phyloP scores from a whole-genome alignment of 2,888 invertebrate genomes.

The Drosophila melanosoma region DNA sequence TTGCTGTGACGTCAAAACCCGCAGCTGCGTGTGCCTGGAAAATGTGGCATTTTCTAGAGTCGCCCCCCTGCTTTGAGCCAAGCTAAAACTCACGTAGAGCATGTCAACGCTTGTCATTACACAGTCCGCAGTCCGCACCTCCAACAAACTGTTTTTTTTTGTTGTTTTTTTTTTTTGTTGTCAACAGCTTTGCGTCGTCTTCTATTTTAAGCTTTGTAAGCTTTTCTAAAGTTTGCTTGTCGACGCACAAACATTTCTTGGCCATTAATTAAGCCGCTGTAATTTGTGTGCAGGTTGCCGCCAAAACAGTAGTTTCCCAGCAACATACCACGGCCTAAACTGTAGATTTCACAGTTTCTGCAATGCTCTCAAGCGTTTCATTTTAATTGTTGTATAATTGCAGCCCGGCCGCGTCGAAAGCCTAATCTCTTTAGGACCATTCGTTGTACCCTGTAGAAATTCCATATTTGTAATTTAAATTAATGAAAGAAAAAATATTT shows the following conservation, averaged over 20 bases:
- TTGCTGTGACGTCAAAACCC: conserved; percentile 49
- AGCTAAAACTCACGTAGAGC: conserved; percentile 53
- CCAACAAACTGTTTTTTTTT: conserved; percentile 26
- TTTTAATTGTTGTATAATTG: conserved; percentile 75
- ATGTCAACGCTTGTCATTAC: conserved; percentile 50
- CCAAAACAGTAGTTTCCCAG: conserved; percentile 2
- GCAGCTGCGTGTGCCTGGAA: conserved; percentile 47
- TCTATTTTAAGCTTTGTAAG: conserved; percentile 41
- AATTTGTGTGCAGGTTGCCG: conserved; percentile 54
- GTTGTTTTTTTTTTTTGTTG: conserved; percentile 46
- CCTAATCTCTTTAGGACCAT: conserved; percentile 36
- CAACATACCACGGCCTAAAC: background rate
- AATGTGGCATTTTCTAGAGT: conserved; percentile 56
- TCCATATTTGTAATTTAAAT: background rate
- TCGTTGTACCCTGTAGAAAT: conserved; percentile 15
- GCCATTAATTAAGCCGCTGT: conserved; percentile 75
- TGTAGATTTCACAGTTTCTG: conserved; percentile 5
- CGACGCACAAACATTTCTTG: conserved; percentile 65
- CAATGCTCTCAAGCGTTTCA: conserved; percentile 44
- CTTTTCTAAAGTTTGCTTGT: conserved; percentile 63
- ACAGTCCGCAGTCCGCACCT: conserved; percentile 7
- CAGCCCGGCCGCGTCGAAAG: conserved; percentile 33
- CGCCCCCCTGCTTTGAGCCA: conserved; percentile 25
- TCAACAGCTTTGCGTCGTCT: conserved; percentile 69
- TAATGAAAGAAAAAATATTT: background rate